Percentiles rank a stretch among this genome's conserved stretches.
Evolutionary conservation across 2,797 vertebrate species (phyloP).

Genomic region (Squalus acanthias): DNA sequence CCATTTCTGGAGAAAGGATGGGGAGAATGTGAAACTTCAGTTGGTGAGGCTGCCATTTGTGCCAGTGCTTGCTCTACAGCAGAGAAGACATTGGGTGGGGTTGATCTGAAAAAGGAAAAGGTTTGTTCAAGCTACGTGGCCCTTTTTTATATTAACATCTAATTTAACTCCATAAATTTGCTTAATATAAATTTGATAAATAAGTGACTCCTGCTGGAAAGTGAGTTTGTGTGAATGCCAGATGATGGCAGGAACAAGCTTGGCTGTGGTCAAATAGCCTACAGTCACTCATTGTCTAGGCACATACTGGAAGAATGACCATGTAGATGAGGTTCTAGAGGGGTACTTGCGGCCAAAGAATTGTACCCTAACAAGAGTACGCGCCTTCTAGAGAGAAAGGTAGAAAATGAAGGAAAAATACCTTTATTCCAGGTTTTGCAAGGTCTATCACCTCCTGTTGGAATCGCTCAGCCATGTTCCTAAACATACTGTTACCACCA

Average conservation of each 20-base stretch:
- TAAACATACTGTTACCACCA: constrained; percentile 31
- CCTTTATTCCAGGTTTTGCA: neutral
- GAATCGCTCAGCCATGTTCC: constrained; percentile 17
- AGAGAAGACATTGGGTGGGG: neutral
- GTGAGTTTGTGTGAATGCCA: neutral
- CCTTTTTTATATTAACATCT: neutral
- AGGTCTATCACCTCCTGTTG: constrained; percentile 18
- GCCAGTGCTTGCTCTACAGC: neutral
- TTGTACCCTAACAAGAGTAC: neutral
- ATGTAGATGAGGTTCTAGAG: neutral
- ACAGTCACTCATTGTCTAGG: neutral
- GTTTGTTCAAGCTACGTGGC: neutral
- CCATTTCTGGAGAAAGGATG: neutral
- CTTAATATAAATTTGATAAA: neutral
- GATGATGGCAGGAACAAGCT: neutral
- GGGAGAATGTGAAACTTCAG: neutral
- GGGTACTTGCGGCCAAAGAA: neutral
- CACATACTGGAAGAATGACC: neutral
- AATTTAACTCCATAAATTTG: neutral
- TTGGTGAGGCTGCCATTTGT: neutral
- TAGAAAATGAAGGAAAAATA: neutral
- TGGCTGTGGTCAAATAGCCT: neutral
- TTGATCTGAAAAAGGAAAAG: neutral
- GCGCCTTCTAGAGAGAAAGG: neutral
- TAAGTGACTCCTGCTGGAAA: neutral